Conservation (phyloP, 2,888 invertebrate genomes). For the Nycteola revayana region DNA sequence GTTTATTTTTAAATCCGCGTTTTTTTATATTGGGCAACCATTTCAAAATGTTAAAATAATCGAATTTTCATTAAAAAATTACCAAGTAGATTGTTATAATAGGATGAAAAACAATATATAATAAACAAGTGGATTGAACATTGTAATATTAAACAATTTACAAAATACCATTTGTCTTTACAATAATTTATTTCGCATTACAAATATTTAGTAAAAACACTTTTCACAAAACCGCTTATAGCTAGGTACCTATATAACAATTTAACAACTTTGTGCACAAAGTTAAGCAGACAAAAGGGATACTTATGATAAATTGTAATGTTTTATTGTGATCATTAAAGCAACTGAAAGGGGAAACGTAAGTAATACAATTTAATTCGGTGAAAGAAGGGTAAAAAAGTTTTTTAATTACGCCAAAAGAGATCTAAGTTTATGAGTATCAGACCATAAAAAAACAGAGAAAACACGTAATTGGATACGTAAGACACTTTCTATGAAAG, state of each 20-base stretch:
- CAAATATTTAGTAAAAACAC: too few species aligned
- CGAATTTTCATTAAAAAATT: too few species aligned
- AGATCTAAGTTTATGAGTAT: constrained; percentile 19
- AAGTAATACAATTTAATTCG: constrained; percentile 21
- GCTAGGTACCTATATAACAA: not conserved
- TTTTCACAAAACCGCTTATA: not conserved
- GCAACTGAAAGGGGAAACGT: constrained; percentile 5
- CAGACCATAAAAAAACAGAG: constrained; percentile 20
- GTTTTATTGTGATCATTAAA: constrained; percentile 7
- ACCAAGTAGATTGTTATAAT: too few species aligned
- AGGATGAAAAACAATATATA: too few species aligned
- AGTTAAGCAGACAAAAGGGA: not conserved
- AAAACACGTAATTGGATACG: constrained; percentile 23
- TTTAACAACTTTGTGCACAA: not conserved
- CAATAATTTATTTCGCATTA: too few species aligned
- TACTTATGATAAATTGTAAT: constrained; percentile 3
- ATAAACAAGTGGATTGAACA: too few species aligned
- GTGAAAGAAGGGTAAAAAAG: constrained; percentile 17
- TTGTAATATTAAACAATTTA: too few species aligned
- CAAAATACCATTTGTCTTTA: too few species aligned
- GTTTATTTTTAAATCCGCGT: too few species aligned
- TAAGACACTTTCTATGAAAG: constrained; percentile 6
- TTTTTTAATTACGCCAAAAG: constrained; percentile 29
- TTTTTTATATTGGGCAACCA: too few species aligned
- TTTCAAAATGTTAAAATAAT: too few species aligned